These are phyloP conservation scores for Pedionomus torquatus DNA, from an alignment of 2,113 vertebrate species.

Conservation along the genomic window DNA sequence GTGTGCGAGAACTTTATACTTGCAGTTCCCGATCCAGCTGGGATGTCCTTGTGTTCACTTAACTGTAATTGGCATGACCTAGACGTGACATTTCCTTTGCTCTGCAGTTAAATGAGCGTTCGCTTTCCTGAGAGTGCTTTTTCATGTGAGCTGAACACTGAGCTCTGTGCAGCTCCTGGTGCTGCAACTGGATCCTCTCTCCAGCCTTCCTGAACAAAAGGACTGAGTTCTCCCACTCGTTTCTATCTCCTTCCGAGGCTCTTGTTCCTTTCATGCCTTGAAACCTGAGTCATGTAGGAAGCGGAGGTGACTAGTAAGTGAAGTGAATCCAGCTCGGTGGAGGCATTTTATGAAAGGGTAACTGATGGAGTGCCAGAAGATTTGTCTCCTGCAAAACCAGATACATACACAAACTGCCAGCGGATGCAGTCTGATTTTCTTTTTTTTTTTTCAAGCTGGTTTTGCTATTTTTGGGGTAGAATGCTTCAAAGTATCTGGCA, in stretches of 20 bases:
- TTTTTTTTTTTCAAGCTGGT: background rate
- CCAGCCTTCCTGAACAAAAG: conserved; percentile 4
- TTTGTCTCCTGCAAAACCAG: conserved; percentile 37
- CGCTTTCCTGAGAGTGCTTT: background rate
- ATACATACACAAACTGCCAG: background rate
- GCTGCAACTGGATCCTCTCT: conserved; percentile 15
- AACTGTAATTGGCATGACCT: background rate
- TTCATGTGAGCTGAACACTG: background rate
- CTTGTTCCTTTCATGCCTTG: conserved; percentile 49
- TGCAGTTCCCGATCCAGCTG: background rate
- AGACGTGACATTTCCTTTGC: background rate
- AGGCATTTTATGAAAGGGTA: conserved; percentile 6
- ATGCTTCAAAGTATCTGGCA: conserved; percentile 16
- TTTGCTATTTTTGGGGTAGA: conserved; percentile 54
- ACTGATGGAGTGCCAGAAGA: conserved; percentile 5
- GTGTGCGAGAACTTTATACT: background rate
- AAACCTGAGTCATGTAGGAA: conserved; percentile 59
- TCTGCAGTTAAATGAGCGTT: background rate
- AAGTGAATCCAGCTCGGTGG: conserved; percentile 10
- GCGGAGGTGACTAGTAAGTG: conserved; percentile 52
- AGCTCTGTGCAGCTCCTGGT: background rate
- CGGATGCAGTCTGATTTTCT: background rate
- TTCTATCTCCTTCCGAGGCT: conserved; percentile 17
- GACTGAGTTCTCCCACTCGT: conserved; percentile 35
- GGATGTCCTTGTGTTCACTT: background rate